phyloP scores from a whole-genome alignment of 2,888 invertebrate genomes.

The Drosophila flavopinicola region DNA sequence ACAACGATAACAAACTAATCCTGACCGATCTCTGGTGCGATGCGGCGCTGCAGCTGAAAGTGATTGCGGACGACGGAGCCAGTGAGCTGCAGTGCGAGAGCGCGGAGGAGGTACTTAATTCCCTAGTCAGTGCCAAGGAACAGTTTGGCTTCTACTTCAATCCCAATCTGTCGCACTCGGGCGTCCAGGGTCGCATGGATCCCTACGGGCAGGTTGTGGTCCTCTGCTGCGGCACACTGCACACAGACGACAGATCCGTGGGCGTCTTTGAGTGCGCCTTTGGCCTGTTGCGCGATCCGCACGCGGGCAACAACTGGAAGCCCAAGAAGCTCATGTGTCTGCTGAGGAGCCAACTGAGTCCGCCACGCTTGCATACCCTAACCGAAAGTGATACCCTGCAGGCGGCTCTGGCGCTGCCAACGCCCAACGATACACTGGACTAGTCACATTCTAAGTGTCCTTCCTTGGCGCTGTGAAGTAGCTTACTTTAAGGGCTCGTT shows the following conservation, averaged over 20 bases:
- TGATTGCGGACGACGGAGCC: slow-evolving; percentile 66
- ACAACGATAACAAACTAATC: slow-evolving; percentile 84
- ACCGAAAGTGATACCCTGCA: slow-evolving; percentile 70
- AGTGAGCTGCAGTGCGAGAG: slow-evolving; percentile 62
- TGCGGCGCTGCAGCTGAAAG: slow-evolving; percentile 75
- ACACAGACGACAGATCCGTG: slow-evolving; percentile 85
- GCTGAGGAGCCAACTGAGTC: slow-evolving; percentile 81
- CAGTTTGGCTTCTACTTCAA: slow-evolving; percentile 86
- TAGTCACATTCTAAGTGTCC: slow-evolving; percentile 27
- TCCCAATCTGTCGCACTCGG: slow-evolving; percentile 86
- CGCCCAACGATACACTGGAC: slow-evolving; percentile 63
- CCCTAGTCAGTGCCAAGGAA: slow-evolving; percentile 82
- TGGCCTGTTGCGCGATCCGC: slow-evolving; percentile 87
- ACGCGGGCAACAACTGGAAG: slow-evolving; percentile 88
- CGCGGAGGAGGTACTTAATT: slow-evolving; percentile 77
- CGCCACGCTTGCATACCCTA: slow-evolving; percentile 65
- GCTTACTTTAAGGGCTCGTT: slow-evolving; percentile 17
- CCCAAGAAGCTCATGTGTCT: slow-evolving; percentile 86
- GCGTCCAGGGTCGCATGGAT: slow-evolving; percentile 86
- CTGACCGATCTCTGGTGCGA: slow-evolving; percentile 86
- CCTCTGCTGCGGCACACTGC: slow-evolving; percentile 87
- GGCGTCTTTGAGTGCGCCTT: slow-evolving; percentile 89
- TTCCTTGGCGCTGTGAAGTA: background rate
- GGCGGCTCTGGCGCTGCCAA: slow-evolving; percentile 69
- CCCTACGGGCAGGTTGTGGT: slow-evolving; percentile 87